phyloP scores from a whole-genome alignment of 2,888 invertebrate species.

The Sesia apiformis region DNA sequence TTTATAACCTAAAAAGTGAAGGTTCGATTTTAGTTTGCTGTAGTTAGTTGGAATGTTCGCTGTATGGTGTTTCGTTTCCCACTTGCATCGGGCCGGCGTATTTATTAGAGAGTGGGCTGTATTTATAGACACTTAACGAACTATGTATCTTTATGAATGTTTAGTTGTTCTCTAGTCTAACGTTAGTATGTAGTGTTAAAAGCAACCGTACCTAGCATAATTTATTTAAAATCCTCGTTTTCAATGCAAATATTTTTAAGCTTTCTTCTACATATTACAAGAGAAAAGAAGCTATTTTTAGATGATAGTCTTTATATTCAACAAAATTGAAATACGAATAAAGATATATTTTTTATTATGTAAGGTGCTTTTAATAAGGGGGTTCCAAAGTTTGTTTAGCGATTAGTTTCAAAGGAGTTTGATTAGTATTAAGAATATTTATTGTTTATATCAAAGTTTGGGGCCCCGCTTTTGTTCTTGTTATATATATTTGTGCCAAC shows the following conservation, averaged over 20 bases:
- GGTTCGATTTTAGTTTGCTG: slow-evolving; percentile 46
- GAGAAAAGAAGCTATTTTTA: slow-evolving; percentile 54
- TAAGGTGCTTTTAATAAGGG: slow-evolving; percentile 57
- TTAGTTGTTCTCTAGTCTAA: slow-evolving; percentile 68
- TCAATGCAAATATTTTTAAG: slow-evolving; percentile 36
- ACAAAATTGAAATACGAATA: slow-evolving; percentile 18
- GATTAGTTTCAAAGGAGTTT: slow-evolving; percentile 53
- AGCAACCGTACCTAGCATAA: not conserved
- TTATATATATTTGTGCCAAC: slow-evolving; percentile 62
- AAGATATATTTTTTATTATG: slow-evolving; percentile 29
- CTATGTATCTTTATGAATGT: slow-evolving; percentile 47
- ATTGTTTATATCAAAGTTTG: slow-evolving; percentile 38
- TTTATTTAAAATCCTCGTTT: slow-evolving; percentile 6
- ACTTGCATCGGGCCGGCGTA: slow-evolving; percentile 31
- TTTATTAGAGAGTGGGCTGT: slow-evolving; percentile 33
- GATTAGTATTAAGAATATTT: slow-evolving; percentile 58
- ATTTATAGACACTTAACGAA: slow-evolving; percentile 34
- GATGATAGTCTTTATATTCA: slow-evolving; percentile 39
- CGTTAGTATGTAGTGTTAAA: slow-evolving; percentile 38
- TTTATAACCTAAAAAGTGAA: slow-evolving; percentile 7
- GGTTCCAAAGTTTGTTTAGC: slow-evolving; percentile 39
- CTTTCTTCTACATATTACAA: slow-evolving; percentile 53
- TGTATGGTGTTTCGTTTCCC: slow-evolving; percentile 39
- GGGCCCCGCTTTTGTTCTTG: slow-evolving; percentile 37
- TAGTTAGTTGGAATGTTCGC: slow-evolving; percentile 32